Percentiles rank a stretch among this genome's conserved stretches.
These are phyloP conservation scores for Spermophilus dauricus DNA, from an alignment of 2,113 vertebrate genomes.

Conservation along the genomic window DNA sequence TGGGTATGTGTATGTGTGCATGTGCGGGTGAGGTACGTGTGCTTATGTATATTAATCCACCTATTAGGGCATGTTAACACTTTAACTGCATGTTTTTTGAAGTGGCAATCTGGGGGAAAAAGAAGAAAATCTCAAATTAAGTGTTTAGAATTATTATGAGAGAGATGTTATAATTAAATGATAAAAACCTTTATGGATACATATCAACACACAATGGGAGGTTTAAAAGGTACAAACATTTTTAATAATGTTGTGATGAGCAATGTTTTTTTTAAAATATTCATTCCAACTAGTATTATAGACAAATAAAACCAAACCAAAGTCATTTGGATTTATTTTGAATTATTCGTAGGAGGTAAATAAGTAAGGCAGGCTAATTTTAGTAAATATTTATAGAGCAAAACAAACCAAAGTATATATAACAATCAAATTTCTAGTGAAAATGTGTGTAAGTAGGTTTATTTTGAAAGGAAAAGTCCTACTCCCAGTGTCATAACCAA, in stretches of 20 bases:
- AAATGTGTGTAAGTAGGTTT: slow-evolving; percentile 93
- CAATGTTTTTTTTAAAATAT: background rate
- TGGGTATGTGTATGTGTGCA: background rate
- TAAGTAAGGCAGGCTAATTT: slow-evolving; percentile 84
- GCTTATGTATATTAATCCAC: background rate
- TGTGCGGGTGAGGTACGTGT: background rate
- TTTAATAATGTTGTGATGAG: slow-evolving; percentile 77
- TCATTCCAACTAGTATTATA: slow-evolving; percentile 73
- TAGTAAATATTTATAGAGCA: slow-evolving; percentile 90
- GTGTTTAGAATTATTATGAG: background rate
- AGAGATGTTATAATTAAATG: background rate
- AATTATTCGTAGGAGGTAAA: slow-evolving; percentile 83
- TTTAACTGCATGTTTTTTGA: slow-evolving; percentile 21
- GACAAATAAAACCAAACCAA: slow-evolving; percentile 78
- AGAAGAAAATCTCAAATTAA: slow-evolving; percentile 10
- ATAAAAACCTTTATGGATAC: slow-evolving; percentile 45
- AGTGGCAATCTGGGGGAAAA: background rate
- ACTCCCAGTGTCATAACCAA: slow-evolving; percentile 95
- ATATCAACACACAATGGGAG: background rate
- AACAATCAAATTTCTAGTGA: slow-evolving; percentile 90
- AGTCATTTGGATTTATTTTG: slow-evolving; percentile 84
- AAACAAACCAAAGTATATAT: slow-evolving; percentile 89
- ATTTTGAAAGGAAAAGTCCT: slow-evolving; percentile 92
- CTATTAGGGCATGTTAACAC: background rate
- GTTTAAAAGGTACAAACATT: slow-evolving; percentile 62